A percentile compares a stretch with the other conserved stretches of the same genome.
phyloP scores from a whole-genome alignment of 2,888 invertebrate species.

The Drosophila subsilvestris region DNA sequence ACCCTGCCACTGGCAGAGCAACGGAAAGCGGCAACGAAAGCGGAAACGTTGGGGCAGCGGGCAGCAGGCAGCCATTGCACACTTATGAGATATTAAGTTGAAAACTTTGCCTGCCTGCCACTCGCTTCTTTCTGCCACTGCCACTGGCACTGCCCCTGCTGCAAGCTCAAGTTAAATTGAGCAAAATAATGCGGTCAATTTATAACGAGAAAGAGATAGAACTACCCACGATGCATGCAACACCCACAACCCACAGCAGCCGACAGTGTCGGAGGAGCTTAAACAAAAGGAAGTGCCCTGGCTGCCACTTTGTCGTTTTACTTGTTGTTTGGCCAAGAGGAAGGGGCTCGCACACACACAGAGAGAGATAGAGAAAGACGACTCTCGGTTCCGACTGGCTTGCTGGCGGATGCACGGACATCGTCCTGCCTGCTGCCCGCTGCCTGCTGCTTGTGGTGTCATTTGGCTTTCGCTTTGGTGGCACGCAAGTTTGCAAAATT shows the following conservation, averaged over 20 bases:
- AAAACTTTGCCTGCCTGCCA: conserved; percentile 50
- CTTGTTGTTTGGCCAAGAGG: conserved; percentile 48
- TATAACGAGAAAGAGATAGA: conserved; percentile 52
- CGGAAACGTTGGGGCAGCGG: conserved; percentile 10
- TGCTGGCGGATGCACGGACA: conserved; percentile 66
- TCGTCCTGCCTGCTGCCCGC: conserved; percentile 24
- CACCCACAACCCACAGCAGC: conserved; percentile 3
- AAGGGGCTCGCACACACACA: neutral
- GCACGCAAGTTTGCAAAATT: conserved; percentile 81
- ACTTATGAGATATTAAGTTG: conserved; percentile 75
- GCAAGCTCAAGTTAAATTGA: conserved; percentile 73
- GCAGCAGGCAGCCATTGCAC: conserved; percentile 40
- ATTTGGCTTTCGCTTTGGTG: conserved; percentile 69
- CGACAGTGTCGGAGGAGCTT: conserved; percentile 75
- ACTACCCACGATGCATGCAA: conserved; percentile 49
- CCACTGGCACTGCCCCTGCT: conserved; percentile 12
- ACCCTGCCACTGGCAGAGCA: conserved; percentile 24
- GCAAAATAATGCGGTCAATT: conserved; percentile 81
- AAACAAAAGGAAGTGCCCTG: conserved; percentile 79
- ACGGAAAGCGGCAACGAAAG: neutral
- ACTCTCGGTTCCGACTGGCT: conserved; percentile 47
- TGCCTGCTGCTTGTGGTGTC: conserved; percentile 52
- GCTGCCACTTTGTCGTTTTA: conserved; percentile 80
- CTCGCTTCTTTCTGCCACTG: conserved; percentile 3
- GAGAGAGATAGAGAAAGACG: neutral